Base-by-base conservation (phyloP, 2,888 invertebrate species). In the Morpho deidamia region DNA sequence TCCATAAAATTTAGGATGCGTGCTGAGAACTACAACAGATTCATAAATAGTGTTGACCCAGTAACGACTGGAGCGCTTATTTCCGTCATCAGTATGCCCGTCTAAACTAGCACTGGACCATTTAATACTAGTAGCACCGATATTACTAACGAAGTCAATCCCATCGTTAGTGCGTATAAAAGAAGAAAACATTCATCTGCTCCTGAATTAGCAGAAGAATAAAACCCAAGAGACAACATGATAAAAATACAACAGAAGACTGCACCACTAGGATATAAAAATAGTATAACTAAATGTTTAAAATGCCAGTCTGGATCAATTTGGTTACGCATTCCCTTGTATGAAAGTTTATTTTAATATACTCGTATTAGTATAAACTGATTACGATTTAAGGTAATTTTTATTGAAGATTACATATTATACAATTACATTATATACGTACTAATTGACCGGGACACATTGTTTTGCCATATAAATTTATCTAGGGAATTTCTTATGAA, bases 41-140 rank as follows among this genome's bases (percentile, higher is more conserved):
- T 77, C 81, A 78, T 81, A 84, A 89, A 89, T 88, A 89, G 83
- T 83, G 69, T 81, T 87, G 88, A 88, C 88, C 88, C 81, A 89
- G 72, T 86, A 81, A 83, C 80, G 80, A 75, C 86, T 87, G 86
- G 86, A 87, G 75, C 78, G 83, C 79, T 83, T 88, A 88, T 88
- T 86, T 88, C 88, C 85, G 88, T 84, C 87, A 84, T 84, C 82
- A 78, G 79, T 71, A 76, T 70, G 71, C 68, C 67, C 41, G 74
- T 66, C 70, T 70, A 69, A 63, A 69, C 69, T 63, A 68, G 68
- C 70, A 60, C 55, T 56, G 67, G 67, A 70, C 67, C 63, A 65
- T 66, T 62, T 65, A 67, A 61, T 62, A 70, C 65, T 69, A 68
- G 62, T 68, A 68, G 68, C 67, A 39, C n/a, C 11, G 39, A 76